Percentiles rank a stretch among this genome's conserved stretches.
These are phyloP conservation scores for Agelaius phoeniceus DNA, from an alignment of 2,113 vertebrate genomes.

Conservation along the genomic window DNA sequence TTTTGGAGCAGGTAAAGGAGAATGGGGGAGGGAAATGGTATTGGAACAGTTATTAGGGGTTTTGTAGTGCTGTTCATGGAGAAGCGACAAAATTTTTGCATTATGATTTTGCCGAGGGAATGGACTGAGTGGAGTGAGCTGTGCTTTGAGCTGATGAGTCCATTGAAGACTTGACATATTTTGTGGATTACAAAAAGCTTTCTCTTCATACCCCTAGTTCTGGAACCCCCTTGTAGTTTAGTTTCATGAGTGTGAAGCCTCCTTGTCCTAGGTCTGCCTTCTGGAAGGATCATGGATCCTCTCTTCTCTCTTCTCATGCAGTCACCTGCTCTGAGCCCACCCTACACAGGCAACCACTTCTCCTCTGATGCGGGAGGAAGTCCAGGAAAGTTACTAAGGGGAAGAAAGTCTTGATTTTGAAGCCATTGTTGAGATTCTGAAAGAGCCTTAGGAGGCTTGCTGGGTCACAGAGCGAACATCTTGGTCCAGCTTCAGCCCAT, in stretches of 20 bases:
- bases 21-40: neutral
- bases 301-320: neutral
- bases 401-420: neutral
- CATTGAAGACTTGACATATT: neutral
- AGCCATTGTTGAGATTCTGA: neutral
- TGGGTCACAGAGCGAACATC: neutral
- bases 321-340: neutral
- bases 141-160: neutral
- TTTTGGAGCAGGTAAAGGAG: constrained; percentile 42
- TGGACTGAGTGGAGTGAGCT: neutral
- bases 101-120: neutral
- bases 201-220: neutral
- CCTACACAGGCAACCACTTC: neutral
- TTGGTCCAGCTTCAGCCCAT: neutral
- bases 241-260: neutral
- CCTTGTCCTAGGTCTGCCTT: neutral
- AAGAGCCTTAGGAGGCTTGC: neutral
- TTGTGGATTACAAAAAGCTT: neutral
- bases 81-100: neutral
- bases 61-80: accelerated
- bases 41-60: neutral
- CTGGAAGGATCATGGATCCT: neutral
- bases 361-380: neutral
- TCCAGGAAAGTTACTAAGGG: neutral
- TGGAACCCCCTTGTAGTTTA: neutral